These are phyloP conservation scores for Dasyurus viverrinus DNA, from an alignment of 2,113 vertebrate species.

Conservation along the genomic window DNA sequence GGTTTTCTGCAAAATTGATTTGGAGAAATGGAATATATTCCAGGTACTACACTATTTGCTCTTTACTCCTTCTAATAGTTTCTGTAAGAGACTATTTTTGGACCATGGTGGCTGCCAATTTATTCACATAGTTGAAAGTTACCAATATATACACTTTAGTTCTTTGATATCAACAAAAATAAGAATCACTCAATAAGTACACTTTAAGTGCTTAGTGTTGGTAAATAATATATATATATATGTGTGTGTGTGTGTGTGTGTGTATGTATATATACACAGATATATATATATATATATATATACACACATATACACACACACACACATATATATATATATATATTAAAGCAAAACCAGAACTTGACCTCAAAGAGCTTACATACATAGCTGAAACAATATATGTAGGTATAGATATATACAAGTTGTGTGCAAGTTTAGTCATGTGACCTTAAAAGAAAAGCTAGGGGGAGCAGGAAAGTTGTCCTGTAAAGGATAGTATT, in stretches of 20 bases:
- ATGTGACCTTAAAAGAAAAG: neutral
- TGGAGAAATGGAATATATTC: neutral
- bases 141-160: neutral
- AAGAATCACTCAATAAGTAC: neutral
- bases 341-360: neutral
- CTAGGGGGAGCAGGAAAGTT: neutral
- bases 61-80: neutral
- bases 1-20: neutral
- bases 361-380: neutral
- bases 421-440: neutral
- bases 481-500: neutral
- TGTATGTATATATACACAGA: too few species aligned
- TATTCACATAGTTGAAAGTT: neutral
- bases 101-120: neutral
- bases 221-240: too few species aligned
- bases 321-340: too few species aligned
- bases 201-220: neutral
- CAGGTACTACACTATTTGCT: neutral
- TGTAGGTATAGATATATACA: neutral
- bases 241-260: too few species aligned
- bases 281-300: too few species aligned
- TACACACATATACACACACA: too few species aligned
- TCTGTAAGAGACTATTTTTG: neutral
- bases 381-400: neutral
- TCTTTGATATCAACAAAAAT: neutral